Conservation (phyloP, 2,797 vertebrate genomes). For the Myiotriccus ornatus region DNA sequence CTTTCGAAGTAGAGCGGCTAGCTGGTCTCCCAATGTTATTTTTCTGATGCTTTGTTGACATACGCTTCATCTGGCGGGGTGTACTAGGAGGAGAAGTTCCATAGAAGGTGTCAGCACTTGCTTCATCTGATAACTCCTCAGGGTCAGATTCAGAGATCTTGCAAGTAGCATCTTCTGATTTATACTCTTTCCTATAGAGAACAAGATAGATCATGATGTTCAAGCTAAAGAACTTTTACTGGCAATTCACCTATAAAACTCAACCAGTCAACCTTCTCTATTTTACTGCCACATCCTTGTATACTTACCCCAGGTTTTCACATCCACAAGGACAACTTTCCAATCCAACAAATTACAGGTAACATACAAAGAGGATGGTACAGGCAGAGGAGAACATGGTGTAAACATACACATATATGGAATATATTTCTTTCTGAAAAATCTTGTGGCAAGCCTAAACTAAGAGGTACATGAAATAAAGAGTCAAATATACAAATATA, state of each 20-base stretch:
- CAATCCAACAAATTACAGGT: not conserved
- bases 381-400: not conserved
- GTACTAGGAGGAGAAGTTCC: slow-evolving; percentile 88
- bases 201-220: not conserved
- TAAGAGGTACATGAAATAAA: not conserved
- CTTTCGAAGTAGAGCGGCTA: slow-evolving; percentile 81
- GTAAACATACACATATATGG: not conserved
- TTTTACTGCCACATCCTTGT: not conserved
- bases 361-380: not conserved
- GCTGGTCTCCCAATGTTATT: slow-evolving; percentile 74
- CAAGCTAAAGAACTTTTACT: not conserved
- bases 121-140: slow-evolving; percentile 86
- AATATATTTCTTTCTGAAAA: not conserved
- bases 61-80: slow-evolving; percentile 91
- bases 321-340: not conserved
- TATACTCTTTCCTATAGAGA: slow-evolving; percentile 77
- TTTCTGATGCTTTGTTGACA: slow-evolving; percentile 91
- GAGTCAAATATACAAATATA: not conserved
- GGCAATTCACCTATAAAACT: not conserved
- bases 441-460: not conserved
- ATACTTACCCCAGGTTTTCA: not conserved
- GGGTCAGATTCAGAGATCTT: slow-evolving; percentile 79
- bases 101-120: slow-evolving; percentile 82
- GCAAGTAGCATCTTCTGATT: slow-evolving; percentile 77
- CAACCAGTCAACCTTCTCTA: not conserved